A percentile compares a stretch with the other conserved stretches of the same genome.
These are phyloP conservation scores for Acanthochromis polyacanthus DNA, from an alignment of 2,113 vertebrate species.

Conservation along the genomic window DNA sequence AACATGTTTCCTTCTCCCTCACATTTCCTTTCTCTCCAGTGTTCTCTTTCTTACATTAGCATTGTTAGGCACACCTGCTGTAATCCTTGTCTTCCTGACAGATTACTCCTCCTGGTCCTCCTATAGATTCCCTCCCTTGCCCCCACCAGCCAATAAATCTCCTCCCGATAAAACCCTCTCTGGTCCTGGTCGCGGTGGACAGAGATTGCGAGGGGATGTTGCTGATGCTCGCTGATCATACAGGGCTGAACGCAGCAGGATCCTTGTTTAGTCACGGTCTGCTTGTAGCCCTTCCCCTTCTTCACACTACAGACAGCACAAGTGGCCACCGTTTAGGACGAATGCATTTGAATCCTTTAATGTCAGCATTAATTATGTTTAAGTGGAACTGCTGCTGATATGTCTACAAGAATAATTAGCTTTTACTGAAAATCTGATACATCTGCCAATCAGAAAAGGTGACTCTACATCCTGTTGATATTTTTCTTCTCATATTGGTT, in stretches of 20 bases:
- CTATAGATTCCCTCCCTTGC: conserved; percentile 68
- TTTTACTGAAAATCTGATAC: too few species aligned
- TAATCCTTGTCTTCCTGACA: conserved; percentile 77
- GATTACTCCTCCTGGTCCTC: conserved; percentile 70
- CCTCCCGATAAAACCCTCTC: conserved; percentile 63
- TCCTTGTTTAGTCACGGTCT: conserved; percentile 6
- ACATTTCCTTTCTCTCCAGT: background rate
- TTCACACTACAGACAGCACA: conserved; percentile 18
- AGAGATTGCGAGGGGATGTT: conserved; percentile 31
- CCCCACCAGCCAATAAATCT: conserved; percentile 75
- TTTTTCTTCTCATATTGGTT: too few species aligned
- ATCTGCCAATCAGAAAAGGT: too few species aligned
- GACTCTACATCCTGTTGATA: too few species aligned
- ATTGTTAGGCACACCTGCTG: conserved; percentile 78
- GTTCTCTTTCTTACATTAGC: conserved; percentile 61
- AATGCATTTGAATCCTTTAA: conserved; percentile 44
- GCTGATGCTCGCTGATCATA: conserved; percentile 63
- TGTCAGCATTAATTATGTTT: conserved; percentile 9
- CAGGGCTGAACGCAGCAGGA: conserved; percentile 41
- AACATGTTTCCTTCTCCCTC: background rate
- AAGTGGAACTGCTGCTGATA: background rate
- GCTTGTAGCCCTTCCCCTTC: conserved; percentile 24
- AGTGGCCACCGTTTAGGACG: background rate
- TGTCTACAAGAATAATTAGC: background rate
- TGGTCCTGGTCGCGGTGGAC: conserved; percentile 10